Evolutionary conservation across 2,113 vertebrate genomes (phyloP).

Genomic region (Oxygymnocypris stewartii): DNA sequence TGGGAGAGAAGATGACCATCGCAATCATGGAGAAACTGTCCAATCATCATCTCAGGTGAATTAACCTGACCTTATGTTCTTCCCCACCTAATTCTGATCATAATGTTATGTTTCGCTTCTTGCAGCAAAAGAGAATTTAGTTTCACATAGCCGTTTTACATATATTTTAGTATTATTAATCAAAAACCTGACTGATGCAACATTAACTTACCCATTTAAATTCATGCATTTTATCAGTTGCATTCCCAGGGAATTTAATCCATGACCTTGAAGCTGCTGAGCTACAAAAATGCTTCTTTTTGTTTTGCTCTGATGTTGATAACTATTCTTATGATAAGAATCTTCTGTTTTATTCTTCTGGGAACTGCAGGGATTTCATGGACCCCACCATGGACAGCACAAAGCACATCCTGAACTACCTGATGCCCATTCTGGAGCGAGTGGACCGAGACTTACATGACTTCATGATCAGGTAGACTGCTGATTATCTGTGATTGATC

Average conservation of each 20-base stretch:
- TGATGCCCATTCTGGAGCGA: constrained; percentile 81
- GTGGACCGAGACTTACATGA: constrained; percentile 71
- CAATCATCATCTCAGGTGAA: constrained; percentile 80
- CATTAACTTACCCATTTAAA: neutral
- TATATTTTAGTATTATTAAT: neutral
- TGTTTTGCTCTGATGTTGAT: neutral
- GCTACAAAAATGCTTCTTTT: neutral
- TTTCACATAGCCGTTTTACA: neutral
- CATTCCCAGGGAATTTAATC: neutral
- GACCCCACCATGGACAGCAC: constrained; percentile 86
- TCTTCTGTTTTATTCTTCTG: neutral
- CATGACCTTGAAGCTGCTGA: neutral
- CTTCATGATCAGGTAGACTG: constrained; percentile 75
- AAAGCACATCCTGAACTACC: constrained; percentile 83
- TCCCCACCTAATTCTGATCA: neutral
- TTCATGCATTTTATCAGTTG: neutral
- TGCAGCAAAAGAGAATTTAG: neutral
- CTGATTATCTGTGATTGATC: neutral
- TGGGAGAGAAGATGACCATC: constrained; percentile 74
- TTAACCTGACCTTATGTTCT: neutral
- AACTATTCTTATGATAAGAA: neutral
- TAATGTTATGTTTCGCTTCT: neutral
- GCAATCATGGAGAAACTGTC: constrained; percentile 81
- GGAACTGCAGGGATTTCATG: constrained; percentile 81
- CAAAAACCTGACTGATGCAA: neutral